Evolutionary conservation across 2,797 vertebrate genomes (phyloP).

Genomic region (Sebastiscus tertius): DNA sequence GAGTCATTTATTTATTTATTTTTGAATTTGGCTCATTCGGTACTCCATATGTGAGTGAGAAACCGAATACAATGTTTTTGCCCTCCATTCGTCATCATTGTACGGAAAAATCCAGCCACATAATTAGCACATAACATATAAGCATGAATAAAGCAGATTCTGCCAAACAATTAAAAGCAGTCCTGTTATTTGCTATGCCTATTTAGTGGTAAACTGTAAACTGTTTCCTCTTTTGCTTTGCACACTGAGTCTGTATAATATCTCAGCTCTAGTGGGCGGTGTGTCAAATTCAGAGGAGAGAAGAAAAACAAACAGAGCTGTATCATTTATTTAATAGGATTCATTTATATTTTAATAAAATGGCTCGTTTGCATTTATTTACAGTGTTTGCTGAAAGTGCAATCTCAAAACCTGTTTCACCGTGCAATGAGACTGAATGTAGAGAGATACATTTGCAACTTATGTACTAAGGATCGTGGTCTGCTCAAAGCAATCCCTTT

Average conservation of each 20-base stretch:
- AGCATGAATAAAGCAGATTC: neutral
- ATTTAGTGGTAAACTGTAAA: conserved; percentile 14
- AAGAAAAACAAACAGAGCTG: conserved; percentile 7
- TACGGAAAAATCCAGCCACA: neutral
- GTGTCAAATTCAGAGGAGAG: conserved; percentile 23
- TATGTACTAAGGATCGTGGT: neutral
- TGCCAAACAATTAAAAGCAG: conserved; percentile 1
- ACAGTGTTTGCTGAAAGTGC: neutral
- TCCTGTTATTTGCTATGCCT: neutral
- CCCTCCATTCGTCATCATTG: neutral
- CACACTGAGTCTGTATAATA: conserved; percentile 9
- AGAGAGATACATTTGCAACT: neutral
- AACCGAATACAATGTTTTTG: neutral
- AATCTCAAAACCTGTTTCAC: neutral
- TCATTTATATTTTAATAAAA: conserved; percentile 29
- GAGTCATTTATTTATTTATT: no score
- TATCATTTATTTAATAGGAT: conserved; percentile 22
- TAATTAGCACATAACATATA: neutral
- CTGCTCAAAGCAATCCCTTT: neutral
- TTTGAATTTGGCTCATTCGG: no score
- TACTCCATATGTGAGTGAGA: neutral
- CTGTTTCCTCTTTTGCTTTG: neutral
- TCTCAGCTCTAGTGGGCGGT: neutral
- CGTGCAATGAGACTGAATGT: neutral
- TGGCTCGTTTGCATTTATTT: neutral